These are phyloP conservation scores for Eupithecia exiguata DNA, from an alignment of 2,888 invertebrate species.

Conservation along the genomic window DNA sequence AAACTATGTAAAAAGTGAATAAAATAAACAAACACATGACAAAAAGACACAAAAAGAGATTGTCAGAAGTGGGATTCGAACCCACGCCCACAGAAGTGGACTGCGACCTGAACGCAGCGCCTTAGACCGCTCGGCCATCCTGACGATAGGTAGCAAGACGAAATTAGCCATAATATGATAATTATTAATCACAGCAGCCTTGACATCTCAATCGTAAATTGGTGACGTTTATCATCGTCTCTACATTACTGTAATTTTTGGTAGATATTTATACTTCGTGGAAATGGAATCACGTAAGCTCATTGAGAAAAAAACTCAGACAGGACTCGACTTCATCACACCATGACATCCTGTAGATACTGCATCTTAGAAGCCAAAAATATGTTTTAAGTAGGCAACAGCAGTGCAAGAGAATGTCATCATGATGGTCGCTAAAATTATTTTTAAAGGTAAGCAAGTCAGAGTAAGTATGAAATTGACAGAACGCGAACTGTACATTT, in stretches of 20 bases:
- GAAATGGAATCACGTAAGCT: too few relatives aligned
- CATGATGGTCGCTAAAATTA: background rate
- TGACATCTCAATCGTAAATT: background rate
- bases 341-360: too few relatives aligned
- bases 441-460: background rate
- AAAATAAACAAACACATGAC: background rate
- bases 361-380: too few relatives aligned
- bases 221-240: background rate
- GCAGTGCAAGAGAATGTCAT: too few relatives aligned
- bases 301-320: too few relatives aligned
- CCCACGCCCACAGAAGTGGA: slow-evolving; percentile 66
- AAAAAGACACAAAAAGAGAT: slow-evolving; percentile 38
- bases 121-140: slow-evolving; percentile 66
- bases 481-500: slow-evolving; percentile 36
- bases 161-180: slow-evolving; percentile 32
- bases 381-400: too few relatives aligned
- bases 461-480: slow-evolving; percentile 15
- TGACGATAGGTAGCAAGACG: background rate
- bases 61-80: slow-evolving; percentile 67
- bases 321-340: background rate
- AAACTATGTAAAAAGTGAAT: background rate
- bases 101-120: slow-evolving; percentile 66
- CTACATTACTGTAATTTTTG: background rate
- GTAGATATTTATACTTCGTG: too few relatives aligned
- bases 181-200: background rate